These are phyloP conservation scores for Thermophis baileyi DNA, from an alignment of 2,113 vertebrate species.

Conservation along the genomic window DNA sequence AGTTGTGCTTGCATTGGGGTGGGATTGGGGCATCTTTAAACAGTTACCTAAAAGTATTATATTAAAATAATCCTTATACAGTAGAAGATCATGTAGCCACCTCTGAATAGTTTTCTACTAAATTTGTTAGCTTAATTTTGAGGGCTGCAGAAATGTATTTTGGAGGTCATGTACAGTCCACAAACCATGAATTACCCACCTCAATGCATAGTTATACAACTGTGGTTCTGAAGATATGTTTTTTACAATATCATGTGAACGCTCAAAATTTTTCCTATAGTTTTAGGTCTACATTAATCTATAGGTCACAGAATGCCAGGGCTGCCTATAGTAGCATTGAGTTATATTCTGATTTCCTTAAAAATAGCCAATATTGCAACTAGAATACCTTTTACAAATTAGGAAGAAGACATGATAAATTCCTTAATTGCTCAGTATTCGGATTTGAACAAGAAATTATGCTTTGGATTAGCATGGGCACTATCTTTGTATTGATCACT, in stretches of 20 bases:
- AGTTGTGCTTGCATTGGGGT: neutral
- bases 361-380: neutral
- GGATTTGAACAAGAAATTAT: neutral
- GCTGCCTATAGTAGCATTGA: neutral
- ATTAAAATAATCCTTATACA: neutral
- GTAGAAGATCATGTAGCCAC: neutral
- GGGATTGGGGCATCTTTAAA: neutral
- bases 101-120: neutral
- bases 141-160: neutral
- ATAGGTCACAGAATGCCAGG: neutral
- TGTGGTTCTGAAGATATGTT: neutral
- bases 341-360: neutral
- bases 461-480: neutral
- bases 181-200: neutral
- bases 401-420: neutral
- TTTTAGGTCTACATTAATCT: neutral
- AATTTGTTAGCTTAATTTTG: neutral
- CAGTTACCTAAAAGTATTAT: neutral
- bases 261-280: neutral
- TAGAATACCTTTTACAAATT: neutral
- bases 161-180: neutral
- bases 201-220: neutral
- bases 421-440: neutral
- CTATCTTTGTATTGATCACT: neutral
- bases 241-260: neutral